Percentiles rank a stretch among this genome's conserved stretches.
Evolutionary conservation across 92 coral and sea anemone species (phyloP).

Genomic region (Scolanthus callimorphus): DNA sequence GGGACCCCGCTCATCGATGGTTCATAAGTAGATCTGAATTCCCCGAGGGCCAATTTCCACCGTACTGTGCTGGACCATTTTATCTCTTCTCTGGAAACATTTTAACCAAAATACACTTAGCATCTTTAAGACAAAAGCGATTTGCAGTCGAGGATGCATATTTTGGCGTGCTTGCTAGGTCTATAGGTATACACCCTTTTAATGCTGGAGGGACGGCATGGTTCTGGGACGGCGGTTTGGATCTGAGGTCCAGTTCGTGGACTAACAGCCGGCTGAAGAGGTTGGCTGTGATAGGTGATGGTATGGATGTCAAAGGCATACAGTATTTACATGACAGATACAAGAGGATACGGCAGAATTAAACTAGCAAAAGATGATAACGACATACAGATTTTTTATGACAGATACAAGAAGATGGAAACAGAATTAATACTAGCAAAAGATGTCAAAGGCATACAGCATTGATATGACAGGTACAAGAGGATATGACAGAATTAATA

Average conservation of each 20-base stretch:
- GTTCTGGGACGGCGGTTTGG: constrained; percentile 1
- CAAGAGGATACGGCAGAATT: constrained; percentile 3
- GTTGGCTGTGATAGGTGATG: constrained; percentile 20
- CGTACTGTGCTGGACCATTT: constrained; percentile 43
- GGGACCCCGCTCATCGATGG: constrained; percentile 18
- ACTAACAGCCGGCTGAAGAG: constrained; percentile 19
- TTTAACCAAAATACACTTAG: constrained; percentile 9
- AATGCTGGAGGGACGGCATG: constrained; percentile 10
- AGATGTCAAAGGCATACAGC: not conserved
- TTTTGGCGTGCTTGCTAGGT: constrained; percentile 20
- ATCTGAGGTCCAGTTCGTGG: constrained; percentile 3
- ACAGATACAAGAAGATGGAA: too few species aligned
- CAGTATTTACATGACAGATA: constrained; percentile 19
- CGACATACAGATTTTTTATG: too few species aligned
- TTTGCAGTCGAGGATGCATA: constrained; percentile 35
- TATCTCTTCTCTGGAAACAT: constrained; percentile 24
- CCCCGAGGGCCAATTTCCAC: constrained; percentile 19
- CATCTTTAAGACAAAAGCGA: constrained; percentile 8
- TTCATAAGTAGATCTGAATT: constrained; percentile 35
- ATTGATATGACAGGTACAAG: too few species aligned
- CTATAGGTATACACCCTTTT: constrained; percentile 5
- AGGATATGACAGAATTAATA: too few species aligned
- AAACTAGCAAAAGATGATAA: not conserved
- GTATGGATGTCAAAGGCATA: constrained; percentile 9
- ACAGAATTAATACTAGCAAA: not conserved